phyloP scores from a whole-genome alignment of 1,140 invertebrate genomes.

The Saxidomus purpurata region DNA sequence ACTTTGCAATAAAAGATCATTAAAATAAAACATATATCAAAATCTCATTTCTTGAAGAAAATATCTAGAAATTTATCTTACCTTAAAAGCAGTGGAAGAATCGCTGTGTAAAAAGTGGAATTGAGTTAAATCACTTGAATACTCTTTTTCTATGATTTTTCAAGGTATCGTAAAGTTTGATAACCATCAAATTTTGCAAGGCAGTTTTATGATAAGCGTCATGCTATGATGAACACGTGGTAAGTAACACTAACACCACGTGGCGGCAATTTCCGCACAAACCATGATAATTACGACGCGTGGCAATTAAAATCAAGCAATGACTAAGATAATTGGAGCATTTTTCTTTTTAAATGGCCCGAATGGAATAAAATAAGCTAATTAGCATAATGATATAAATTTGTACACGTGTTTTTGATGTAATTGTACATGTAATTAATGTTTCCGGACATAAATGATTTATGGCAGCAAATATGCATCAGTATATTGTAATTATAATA shows the following conservation, averaged over 20 bases:
- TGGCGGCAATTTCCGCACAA: not conserved
- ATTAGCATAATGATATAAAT: not conserved
- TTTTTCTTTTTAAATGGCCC: not conserved
- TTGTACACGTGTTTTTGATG: not conserved
- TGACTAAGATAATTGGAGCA: not conserved
- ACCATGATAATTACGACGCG: not conserved
- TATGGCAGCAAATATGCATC: no score
- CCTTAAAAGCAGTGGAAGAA: no score
- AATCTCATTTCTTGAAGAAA: no score
- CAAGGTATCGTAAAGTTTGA: not conserved
- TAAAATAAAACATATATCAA: no score
- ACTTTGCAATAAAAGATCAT: no score
- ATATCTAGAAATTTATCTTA: no score
- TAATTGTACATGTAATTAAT: not conserved
- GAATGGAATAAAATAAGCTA: not conserved
- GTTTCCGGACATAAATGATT: no score
- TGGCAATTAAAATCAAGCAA: not conserved
- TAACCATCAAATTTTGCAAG: not conserved
- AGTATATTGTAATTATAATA: no score
- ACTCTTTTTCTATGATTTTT: no score
- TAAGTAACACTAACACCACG: not conserved
- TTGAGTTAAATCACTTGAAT: no score
- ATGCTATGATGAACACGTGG: not conserved
- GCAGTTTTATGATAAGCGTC: not conserved
- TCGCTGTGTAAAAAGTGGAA: no score